phyloP scores from a whole-genome alignment of 2,888 invertebrate genomes.

The Folsomia manolachei region DNA sequence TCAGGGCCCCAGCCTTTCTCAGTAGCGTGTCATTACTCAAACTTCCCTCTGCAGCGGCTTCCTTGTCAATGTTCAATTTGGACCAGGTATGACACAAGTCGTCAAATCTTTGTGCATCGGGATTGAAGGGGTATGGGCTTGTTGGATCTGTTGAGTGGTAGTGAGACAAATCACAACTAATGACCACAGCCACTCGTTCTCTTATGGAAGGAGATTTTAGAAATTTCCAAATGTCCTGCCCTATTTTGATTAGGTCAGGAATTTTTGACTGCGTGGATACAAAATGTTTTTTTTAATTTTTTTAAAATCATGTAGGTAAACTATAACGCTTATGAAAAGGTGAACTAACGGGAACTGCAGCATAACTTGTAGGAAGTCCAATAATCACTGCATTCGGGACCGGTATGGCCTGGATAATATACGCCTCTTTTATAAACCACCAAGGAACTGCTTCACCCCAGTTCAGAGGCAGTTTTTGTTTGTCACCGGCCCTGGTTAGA shows the following conservation, averaged over 20 bases:
- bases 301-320: background rate
- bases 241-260: slow-evolving; percentile 20
- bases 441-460: slow-evolving; percentile 34
- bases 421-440: slow-evolving; percentile 25
- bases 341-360: background rate
- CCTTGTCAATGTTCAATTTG: background rate
- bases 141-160: slow-evolving; percentile 25
- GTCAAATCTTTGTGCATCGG: slow-evolving; percentile 17
- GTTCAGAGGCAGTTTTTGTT: slow-evolving; percentile 15
- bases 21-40: background rate
- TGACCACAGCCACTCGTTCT: slow-evolving; percentile 24
- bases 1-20: slow-evolving; percentile 2
- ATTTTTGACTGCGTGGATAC: background rate
- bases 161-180: slow-evolving; percentile 32
- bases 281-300: no score
- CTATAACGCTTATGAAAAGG: no score
- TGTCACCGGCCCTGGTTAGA: background rate
- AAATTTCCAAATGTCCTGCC: slow-evolving; percentile 12
- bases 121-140: slow-evolving; percentile 26
- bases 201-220: background rate
- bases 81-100: slow-evolving; percentile 18
- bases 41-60: background rate
- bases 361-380: slow-evolving; percentile 1
- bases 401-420: background rate
- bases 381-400: slow-evolving; percentile 21